These are phyloP conservation scores for Ophiodon elongatus DNA, from an alignment of 2,113 vertebrate species.

Conservation along the genomic window DNA sequence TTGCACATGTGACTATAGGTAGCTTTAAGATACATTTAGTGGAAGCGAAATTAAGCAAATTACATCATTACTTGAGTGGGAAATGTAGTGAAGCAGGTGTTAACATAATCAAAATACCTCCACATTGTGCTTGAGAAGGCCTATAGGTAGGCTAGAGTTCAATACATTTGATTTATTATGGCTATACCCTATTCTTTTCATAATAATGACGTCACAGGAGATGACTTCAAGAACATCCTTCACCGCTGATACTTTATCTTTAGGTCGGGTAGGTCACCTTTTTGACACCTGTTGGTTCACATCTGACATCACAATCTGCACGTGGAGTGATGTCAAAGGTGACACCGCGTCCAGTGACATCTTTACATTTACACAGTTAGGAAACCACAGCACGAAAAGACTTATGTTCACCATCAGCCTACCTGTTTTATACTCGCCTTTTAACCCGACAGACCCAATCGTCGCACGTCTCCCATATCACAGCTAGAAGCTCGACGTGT, in stretches of 20 bases:
- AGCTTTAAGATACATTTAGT: neutral
- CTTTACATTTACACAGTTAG: too few relatives aligned
- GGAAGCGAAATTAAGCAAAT: neutral
- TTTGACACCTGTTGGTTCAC: slow-evolving; percentile 63
- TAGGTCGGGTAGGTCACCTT: neutral
- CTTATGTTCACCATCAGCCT: neutral
- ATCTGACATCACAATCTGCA: slow-evolving; percentile 64
- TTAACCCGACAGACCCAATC: slow-evolving; percentile 51
- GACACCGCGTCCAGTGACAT: neutral
- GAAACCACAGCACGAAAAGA: rapidly evolving
- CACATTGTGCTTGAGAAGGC: neutral
- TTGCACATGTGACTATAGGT: neutral
- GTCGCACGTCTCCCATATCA: slow-evolving; percentile 65
- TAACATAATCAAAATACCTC: neutral
- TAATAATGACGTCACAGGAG: neutral
- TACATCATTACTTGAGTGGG: neutral
- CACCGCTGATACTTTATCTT: neutral
- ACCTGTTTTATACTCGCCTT: slow-evolving; percentile 63
- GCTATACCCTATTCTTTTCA: neutral
- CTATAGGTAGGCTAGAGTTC: neutral
- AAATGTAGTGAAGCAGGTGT: neutral
- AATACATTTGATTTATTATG: neutral
- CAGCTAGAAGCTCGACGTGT: neutral
- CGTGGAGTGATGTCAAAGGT: slow-evolving; percentile 30
- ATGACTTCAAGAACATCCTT: neutral